A percentile compares a stretch with the other conserved stretches of the same genome.
Conservation (phyloP, 2,113 vertebrate species). For the Lipotes vexillifer region DNA sequence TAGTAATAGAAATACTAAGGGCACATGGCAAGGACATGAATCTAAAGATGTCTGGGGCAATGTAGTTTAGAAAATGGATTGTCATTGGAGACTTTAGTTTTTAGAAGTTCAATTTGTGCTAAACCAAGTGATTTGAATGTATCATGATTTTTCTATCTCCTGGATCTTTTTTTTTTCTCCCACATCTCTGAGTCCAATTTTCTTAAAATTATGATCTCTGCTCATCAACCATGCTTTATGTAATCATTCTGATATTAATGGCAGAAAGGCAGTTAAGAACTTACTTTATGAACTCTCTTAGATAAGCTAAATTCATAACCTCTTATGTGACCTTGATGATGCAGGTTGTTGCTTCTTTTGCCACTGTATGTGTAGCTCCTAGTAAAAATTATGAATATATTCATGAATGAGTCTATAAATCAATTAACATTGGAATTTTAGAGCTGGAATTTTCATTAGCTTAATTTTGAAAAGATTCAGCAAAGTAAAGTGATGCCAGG, state of each 20-base stretch:
- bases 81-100: background rate
- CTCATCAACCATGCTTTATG: background rate
- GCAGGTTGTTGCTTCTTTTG: background rate
- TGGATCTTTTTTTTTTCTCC: background rate
- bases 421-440: background rate
- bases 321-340: background rate
- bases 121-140: background rate
- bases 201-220: background rate
- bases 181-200: background rate
- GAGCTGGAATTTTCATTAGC: background rate
- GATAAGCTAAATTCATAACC: background rate
- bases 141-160: background rate
- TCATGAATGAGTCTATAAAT: background rate
- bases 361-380: background rate
- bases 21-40: background rate
- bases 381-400: background rate
- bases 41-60: background rate
- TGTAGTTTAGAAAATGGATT: background rate
- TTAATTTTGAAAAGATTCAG: background rate
- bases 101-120: background rate
- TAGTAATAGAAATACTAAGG: background rate
- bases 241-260: background rate
- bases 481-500: background rate
- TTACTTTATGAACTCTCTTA: background rate
- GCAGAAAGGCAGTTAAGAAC: background rate